phyloP scores from a whole-genome alignment of 2,113 vertebrate genomes.

The Oryzias javanicus region DNA sequence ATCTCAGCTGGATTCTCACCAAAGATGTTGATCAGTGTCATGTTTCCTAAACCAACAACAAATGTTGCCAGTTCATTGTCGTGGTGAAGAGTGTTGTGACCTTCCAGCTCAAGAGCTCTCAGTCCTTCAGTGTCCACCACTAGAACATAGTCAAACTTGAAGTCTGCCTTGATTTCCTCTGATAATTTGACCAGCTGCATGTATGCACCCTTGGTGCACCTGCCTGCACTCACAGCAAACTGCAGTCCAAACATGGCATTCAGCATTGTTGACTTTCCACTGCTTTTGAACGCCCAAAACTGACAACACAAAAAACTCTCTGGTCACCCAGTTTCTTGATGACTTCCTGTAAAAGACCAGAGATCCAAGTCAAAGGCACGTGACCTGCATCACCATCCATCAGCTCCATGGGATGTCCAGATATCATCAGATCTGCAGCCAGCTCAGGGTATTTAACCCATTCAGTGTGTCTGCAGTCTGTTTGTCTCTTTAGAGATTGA shows the following conservation, averaged over 20 bases:
- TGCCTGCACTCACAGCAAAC: constrained; percentile 76
- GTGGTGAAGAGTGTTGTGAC: neutral
- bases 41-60: constrained; percentile 47
- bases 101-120: constrained; percentile 32
- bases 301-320: constrained; percentile 79
- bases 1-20: constrained; percentile 55
- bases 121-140: constrained; percentile 59
- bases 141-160: constrained; percentile 3
- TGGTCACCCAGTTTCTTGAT: constrained; percentile 71
- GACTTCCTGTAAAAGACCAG: constrained; percentile 75
- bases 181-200: constrained; percentile 64
- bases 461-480: neutral
- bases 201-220: constrained; percentile 76
- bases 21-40: constrained; percentile 55
- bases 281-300: constrained; percentile 77
- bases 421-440: constrained; percentile 77
- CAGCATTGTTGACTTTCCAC: constrained; percentile 80
- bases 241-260: constrained; percentile 69
- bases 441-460: constrained; percentile 54
- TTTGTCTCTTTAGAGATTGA: constrained; percentile 5
- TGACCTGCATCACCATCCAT: constrained; percentile 83
- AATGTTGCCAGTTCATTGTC: constrained; percentile 55
- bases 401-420: constrained; percentile 77
- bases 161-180: constrained; percentile 26
- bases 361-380: constrained; percentile 76